A percentile compares a stretch with the other conserved stretches of the same genome.
These are phyloP conservation scores for Mola mola DNA, from an alignment of 2,113 vertebrate species.

Conservation along the genomic window DNA sequence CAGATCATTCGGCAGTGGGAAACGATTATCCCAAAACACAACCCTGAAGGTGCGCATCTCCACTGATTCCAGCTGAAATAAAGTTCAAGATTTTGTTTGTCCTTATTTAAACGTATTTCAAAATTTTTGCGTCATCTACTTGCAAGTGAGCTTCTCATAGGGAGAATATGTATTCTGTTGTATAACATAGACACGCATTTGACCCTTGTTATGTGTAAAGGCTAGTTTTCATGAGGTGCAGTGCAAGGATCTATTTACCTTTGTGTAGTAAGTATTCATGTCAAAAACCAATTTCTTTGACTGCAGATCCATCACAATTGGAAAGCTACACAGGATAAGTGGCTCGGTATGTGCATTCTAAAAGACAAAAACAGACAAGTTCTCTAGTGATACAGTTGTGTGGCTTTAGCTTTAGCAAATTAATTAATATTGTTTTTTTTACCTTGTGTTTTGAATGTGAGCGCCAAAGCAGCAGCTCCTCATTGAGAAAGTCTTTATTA, in stretches of 20 bases:
- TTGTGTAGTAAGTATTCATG: accelerated
- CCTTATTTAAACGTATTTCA: too few species aligned
- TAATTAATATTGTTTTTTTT: too few species aligned
- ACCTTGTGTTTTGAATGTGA: neutral
- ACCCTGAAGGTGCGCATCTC: too few species aligned
- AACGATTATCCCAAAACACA: too few species aligned
- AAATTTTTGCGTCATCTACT: too few species aligned
- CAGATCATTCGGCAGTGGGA: accelerated
- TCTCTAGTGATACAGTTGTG: neutral
- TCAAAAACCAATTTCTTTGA: slow-evolving; percentile 53
- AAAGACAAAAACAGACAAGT: neutral
- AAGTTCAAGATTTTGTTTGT: neutral
- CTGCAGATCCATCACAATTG: slow-evolving; percentile 63
- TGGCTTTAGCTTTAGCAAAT: too few species aligned
- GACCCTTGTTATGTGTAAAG: too few species aligned
- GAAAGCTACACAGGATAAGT: slow-evolving; percentile 52
- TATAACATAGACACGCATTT: too few species aligned
- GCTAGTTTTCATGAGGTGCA: neutral
- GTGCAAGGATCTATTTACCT: slow-evolving; percentile 12
- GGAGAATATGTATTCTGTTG: too few species aligned
- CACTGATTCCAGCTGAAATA: accelerated
- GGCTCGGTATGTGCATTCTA: slow-evolving; percentile 4
- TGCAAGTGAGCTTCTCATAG: too few species aligned
- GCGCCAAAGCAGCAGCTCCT: slow-evolving; percentile 12
- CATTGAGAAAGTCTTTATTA: accelerated